Conservation (phyloP, 2,888 invertebrate genomes). For the Lissonota sp. region DNA sequence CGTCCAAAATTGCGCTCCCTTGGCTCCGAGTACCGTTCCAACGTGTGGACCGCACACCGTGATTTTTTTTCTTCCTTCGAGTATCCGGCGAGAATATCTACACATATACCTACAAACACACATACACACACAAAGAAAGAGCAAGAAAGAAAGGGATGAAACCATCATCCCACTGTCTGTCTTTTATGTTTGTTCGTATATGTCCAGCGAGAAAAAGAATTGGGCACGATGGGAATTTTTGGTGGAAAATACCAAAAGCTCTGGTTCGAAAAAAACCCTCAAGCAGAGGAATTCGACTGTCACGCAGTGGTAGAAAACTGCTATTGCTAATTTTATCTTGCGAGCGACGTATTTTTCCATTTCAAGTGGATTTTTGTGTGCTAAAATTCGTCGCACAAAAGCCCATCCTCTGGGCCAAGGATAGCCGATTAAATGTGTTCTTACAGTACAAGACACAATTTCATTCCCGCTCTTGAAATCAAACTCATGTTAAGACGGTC, state of each 20-base stretch:
- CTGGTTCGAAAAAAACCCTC: constrained; percentile 16
- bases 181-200: not conserved
- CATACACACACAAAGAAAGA: constrained; percentile 10
- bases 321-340: constrained; percentile 27
- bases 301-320: constrained; percentile 43
- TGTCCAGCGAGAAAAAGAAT: constrained; percentile 1
- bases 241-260: constrained; percentile 57
- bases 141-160: not conserved
- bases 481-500: no score
- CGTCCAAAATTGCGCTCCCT: constrained; percentile 48
- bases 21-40: constrained; percentile 32
- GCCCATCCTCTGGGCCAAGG: no score
- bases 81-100: constrained; percentile 6
- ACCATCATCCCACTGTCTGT: not conserved
- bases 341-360: constrained; percentile 26
- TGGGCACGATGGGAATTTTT: constrained; percentile 55
- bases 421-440: no score
- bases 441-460: no score
- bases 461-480: no score
- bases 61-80: constrained; percentile 51
- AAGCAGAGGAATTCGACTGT: constrained; percentile 55
- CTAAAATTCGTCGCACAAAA: no score
- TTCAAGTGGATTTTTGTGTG: constrained; percentile 39
- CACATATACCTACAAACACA: no score
- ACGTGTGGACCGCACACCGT: constrained; percentile 36